Conservation (phyloP, 2,888 invertebrate genomes). For the Mantis religiosa region DNA sequence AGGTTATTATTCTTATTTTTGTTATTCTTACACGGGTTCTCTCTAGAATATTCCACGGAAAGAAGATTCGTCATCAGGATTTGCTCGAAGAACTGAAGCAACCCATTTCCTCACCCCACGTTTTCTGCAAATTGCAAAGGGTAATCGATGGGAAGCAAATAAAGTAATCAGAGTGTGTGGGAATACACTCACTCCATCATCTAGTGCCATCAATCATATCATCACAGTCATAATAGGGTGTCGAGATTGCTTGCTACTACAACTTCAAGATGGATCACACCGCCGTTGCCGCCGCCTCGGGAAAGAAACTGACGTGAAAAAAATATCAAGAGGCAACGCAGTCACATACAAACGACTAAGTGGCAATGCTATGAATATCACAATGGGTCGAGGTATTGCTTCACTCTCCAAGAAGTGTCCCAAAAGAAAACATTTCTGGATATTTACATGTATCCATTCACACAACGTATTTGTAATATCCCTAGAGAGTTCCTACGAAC, state of each 20-base stretch:
- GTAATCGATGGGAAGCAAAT: constrained; percentile 5
- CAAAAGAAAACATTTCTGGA: too few species aligned
- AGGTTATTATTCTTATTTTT: neutral
- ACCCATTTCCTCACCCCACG: too few species aligned
- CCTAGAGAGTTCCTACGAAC: too few species aligned
- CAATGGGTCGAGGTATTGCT: too few species aligned
- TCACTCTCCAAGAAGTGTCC: too few species aligned
- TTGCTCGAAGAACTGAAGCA: neutral
- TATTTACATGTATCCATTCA: too few species aligned
- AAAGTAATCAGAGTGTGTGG: neutral
- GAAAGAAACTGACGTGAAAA: neutral
- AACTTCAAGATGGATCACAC: constrained; percentile 10
- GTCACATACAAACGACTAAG: neutral
- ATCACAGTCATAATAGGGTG: constrained; percentile 2
- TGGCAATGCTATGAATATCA: neutral
- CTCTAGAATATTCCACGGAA: neutral
- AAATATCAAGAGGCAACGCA: neutral
- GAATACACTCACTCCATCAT: neutral
- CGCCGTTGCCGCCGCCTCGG: too few species aligned
- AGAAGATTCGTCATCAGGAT: neutral
- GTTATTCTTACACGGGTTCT: neutral
- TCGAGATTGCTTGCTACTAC: neutral
- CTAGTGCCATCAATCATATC: constrained; percentile 10
- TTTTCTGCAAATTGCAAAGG: constrained; percentile 1
- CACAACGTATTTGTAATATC: too few species aligned